Evolutionary conservation across 2,113 vertebrate species (phyloP).

Genomic region (Oryzias melastigma): DNA sequence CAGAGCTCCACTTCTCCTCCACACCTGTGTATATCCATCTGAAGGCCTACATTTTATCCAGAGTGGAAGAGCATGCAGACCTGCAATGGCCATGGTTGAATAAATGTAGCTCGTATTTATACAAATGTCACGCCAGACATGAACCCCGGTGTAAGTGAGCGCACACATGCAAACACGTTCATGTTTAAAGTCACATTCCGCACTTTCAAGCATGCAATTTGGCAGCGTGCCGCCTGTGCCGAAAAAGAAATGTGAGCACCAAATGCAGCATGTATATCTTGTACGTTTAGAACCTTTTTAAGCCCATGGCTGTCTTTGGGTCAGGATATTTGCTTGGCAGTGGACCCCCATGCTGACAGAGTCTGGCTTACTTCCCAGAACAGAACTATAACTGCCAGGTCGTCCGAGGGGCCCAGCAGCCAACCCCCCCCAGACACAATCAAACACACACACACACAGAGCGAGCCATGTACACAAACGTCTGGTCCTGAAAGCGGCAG

Average conservation of each 20-base stretch:
- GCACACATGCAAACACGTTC: conserved; percentile 2
- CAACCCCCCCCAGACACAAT: conserved; percentile 9
- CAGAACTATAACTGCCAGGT: conserved; percentile 73
- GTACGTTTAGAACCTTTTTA: conserved; percentile 54
- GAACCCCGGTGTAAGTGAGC: conserved; percentile 8
- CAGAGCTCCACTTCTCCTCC: neutral
- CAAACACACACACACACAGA: conserved; percentile 11
- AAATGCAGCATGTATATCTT: conserved; percentile 49
- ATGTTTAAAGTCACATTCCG: conserved; percentile 41
- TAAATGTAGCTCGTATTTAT: conserved; percentile 54
- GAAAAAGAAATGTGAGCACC: conserved; percentile 56
- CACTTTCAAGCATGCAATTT: conserved; percentile 50
- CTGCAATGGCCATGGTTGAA: conserved; percentile 46
- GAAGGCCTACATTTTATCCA: conserved; percentile 13
- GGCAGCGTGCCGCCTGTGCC: conserved; percentile 40
- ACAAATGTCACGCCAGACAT: conserved; percentile 37
- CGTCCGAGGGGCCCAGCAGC: conserved; percentile 63
- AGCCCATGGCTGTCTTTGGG: conserved; percentile 19
- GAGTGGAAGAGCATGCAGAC: conserved; percentile 22
- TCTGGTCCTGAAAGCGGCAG: conserved; percentile 71
- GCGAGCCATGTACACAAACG: conserved; percentile 25
- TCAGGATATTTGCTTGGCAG: conserved; percentile 45
- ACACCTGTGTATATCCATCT: conserved; percentile 6
- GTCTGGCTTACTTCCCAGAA: conserved; percentile 70
- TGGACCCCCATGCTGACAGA: conserved; percentile 57